Percentiles rank a stretch among this genome's conserved stretches.
phyloP scores from a whole-genome alignment of 2,888 invertebrate species.

The Campoplex nolae region DNA sequence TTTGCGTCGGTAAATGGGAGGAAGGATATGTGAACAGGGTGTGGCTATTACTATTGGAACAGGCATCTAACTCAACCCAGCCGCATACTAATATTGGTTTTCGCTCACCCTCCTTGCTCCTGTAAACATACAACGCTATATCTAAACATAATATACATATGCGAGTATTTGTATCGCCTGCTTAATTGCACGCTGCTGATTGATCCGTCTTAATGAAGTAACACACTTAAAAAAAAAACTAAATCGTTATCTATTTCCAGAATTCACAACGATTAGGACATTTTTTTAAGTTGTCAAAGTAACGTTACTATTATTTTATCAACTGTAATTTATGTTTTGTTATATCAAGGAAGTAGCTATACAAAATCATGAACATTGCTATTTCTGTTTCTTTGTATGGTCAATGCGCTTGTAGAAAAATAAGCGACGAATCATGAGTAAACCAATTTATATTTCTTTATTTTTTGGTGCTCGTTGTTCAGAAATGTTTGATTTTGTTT shows the following conservation, averaged over 20 bases:
- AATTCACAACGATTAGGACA: neutral
- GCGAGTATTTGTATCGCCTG: constrained; percentile 16
- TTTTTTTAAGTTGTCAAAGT: neutral
- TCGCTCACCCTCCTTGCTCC: neutral
- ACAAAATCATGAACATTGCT: neutral
- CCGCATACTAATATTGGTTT: constrained; percentile 57
- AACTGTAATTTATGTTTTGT: neutral
- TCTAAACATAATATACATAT: neutral
- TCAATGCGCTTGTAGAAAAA: neutral
- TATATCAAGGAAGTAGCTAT: neutral
- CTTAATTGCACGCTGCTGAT: constrained; percentile 53
- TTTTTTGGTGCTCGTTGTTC: neutral
- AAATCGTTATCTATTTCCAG: neutral
- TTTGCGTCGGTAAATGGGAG: constrained; percentile 43
- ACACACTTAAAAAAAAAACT: neutral
- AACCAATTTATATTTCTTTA: neutral
- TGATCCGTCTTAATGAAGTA: constrained; percentile 38
- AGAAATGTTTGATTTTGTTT: neutral
- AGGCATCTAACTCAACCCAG: constrained; percentile 36
- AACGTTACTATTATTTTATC: neutral
- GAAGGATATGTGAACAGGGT: constrained; percentile 2
- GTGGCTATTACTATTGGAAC: constrained; percentile 50
- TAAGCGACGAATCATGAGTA: neutral
- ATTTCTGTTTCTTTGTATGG: neutral
- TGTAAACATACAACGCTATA: neutral